Percentiles rank a stretch among this genome's conserved stretches.
phyloP scores from a whole-genome alignment of 2,113 vertebrate genomes.

The Thermophis baileyi region DNA sequence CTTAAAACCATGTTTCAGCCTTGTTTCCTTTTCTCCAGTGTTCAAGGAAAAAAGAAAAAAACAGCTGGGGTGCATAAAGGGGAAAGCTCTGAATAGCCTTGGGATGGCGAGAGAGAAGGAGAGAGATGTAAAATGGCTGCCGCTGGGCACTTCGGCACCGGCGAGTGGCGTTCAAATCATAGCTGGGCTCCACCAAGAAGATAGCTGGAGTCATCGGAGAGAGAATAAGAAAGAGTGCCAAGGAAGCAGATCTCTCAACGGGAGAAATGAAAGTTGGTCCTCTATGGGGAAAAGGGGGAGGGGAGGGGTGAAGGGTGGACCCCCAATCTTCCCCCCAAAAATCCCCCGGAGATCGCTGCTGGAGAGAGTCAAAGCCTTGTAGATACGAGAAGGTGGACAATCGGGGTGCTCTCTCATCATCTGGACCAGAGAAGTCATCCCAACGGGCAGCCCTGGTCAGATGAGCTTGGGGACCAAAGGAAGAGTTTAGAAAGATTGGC shows the following conservation, averaged over 20 bases:
- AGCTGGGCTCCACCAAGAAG: not conserved
- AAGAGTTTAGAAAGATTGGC: not conserved
- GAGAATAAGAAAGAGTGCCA: not conserved
- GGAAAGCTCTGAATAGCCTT: not conserved
- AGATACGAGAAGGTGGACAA: not conserved
- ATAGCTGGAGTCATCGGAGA: not conserved
- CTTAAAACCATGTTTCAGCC: not conserved
- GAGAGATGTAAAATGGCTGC: conserved; percentile 19
- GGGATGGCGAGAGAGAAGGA: not conserved
- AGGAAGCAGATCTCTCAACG: not conserved
- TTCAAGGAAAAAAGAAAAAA: not conserved
- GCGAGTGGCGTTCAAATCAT: not conserved
- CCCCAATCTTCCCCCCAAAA: not conserved
- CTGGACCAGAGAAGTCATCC: not conserved
- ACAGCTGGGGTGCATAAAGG: not conserved
- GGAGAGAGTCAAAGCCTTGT: not conserved
- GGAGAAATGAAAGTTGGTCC: not conserved
- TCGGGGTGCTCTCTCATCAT: no score
- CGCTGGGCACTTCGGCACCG: not conserved
- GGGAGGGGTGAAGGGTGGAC: no score
- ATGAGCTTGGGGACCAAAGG: not conserved
- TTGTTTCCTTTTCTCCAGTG: not conserved
- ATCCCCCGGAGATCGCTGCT: not conserved
- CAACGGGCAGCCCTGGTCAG: not conserved
- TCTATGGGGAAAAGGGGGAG: no score